A percentile compares a stretch with the other conserved stretches of the same genome.
Conservation (phyloP, 1,140 invertebrate species). For the Epicauta chinensis region DNA sequence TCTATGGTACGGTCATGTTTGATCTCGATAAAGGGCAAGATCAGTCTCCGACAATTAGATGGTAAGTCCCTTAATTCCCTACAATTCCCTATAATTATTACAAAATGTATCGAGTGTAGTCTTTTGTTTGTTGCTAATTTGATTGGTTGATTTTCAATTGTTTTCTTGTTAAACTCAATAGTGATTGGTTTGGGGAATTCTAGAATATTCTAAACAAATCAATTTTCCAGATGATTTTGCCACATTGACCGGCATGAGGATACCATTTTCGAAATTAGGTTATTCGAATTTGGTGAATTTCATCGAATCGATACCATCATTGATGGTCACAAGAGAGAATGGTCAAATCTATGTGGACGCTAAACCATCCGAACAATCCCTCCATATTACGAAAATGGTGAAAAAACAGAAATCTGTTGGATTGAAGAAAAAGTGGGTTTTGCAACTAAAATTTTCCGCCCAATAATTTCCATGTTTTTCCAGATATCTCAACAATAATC, state of each 20-base stretch:
- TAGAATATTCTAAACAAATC: neutral
- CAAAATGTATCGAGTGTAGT: too few relatives aligned
- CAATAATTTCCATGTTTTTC: too few relatives aligned
- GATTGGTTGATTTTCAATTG: neutral
- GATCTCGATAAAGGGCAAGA: slow-evolving; percentile 25
- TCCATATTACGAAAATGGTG: slow-evolving; percentile 54
- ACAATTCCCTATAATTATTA: neutral
- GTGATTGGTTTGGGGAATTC: too few relatives aligned
- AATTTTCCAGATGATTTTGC: slow-evolving; percentile 48
- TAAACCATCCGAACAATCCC: slow-evolving; percentile 47
- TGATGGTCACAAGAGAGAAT: slow-evolving; percentile 38
- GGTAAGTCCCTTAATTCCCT: slow-evolving; percentile 13
- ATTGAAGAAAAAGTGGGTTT: slow-evolving; percentile 23
- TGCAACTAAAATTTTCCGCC: too few relatives aligned
- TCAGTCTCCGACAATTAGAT: slow-evolving; percentile 23
- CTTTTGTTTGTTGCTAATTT: too few relatives aligned
- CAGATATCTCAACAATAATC: too few relatives aligned
- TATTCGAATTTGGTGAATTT: slow-evolving; percentile 50
- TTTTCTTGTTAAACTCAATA: slow-evolving; percentile 1
- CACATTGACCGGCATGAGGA: slow-evolving; percentile 49
- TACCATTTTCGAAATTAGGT: slow-evolving; percentile 53
- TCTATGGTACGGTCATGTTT: slow-evolving; percentile 24
- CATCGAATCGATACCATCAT: slow-evolving; percentile 47
- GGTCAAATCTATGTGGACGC: slow-evolving; percentile 50
- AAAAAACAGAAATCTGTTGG: slow-evolving; percentile 47